These are phyloP conservation scores for Drosophila pullipes DNA, from an alignment of 2,888 invertebrate species.

Conservation along the genomic window DNA sequence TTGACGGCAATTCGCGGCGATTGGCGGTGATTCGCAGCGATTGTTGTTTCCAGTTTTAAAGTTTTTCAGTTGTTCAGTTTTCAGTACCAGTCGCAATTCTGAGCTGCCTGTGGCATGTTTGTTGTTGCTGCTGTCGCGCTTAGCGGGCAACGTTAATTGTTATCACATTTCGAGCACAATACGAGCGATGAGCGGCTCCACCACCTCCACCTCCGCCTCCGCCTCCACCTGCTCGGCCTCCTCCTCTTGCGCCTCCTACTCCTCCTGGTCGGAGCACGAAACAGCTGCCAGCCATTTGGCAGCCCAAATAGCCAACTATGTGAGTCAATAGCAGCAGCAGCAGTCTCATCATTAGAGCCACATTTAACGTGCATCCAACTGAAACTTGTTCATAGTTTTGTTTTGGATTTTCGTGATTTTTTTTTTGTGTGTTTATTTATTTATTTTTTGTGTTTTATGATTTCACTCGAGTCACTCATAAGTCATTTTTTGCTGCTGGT, in stretches of 20 bases:
- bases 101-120: constrained; percentile 73
- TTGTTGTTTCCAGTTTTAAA: constrained; percentile 32
- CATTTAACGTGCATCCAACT: constrained; percentile 44
- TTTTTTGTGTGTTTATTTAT: constrained; percentile 5
- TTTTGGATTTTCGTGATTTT: constrained; percentile 24
- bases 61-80: constrained; percentile 22
- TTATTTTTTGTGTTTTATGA: constrained; percentile 22
- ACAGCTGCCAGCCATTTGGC: constrained; percentile 67
- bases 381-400: constrained; percentile 40
- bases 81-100: constrained; percentile 68
- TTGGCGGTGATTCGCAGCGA: constrained; percentile 23
- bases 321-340: constrained; percentile 63
- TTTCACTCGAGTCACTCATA: constrained; percentile 41
- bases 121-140: constrained; percentile 64
- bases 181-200: constrained; percentile 55
- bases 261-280: constrained; percentile 37
- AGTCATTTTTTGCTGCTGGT: constrained; percentile 35
- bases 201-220: constrained; percentile 4
- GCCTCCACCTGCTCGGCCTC: neutral
- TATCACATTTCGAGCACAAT: constrained; percentile 54
- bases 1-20: constrained; percentile 20
- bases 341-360: constrained; percentile 11
- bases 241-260: neutral
- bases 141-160: constrained; percentile 62
- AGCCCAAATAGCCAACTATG: constrained; percentile 81